phyloP scores from a whole-genome alignment of 2,888 invertebrate genomes.

The Hedya salicella region DNA sequence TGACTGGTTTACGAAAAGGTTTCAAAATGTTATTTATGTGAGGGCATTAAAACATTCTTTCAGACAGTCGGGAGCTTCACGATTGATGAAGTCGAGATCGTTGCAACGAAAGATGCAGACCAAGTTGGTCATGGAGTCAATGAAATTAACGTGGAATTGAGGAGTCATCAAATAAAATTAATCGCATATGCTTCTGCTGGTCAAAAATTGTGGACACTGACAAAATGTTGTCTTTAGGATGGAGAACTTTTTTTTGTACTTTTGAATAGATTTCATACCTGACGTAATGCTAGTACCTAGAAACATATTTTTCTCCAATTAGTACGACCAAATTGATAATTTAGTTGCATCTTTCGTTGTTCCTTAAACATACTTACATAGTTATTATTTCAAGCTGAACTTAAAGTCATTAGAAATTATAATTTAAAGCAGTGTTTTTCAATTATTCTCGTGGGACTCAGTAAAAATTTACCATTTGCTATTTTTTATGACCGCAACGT shows the following conservation, averaged over 20 bases:
- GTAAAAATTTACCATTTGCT: no score
- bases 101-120: conserved; percentile 23
- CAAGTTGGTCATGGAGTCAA: background rate
- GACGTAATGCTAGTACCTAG: background rate
- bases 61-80: background rate
- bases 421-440: background rate
- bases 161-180: conserved; percentile 1
- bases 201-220: background rate
- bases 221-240: background rate
- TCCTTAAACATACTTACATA: background rate
- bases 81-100: background rate
- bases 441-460: no score
- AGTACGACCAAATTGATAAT: conserved; percentile 5
- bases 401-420: background rate
- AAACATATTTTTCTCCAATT: background rate
- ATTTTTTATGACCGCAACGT: no score
- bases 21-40: background rate
- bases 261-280: conserved; percentile 25
- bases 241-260: conserved; percentile 2
- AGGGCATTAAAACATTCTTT: background rate
- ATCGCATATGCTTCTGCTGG: background rate
- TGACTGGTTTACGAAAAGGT: conserved; percentile 3
- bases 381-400: background rate
- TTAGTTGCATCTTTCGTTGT: conserved; percentile 23
- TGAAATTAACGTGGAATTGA: no score